Base-by-base conservation (phyloP, 2,113 vertebrate genomes). In the Oncorhynchus nerka region DNA sequence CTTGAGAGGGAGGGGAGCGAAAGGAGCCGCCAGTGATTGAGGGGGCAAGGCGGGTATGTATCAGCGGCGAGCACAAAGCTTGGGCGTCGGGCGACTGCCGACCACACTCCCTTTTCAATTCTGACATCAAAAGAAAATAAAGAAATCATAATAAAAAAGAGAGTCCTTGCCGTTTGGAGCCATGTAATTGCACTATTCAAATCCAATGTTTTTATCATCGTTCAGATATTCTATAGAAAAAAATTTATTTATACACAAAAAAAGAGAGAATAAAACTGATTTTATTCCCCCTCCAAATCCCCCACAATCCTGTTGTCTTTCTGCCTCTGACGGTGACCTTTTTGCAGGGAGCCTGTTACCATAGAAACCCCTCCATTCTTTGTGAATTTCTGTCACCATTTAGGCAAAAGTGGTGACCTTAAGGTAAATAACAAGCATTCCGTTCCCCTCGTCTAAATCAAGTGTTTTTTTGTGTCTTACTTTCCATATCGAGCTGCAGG, bases 21-120 rank as follows among this genome's bases (percentile, higher is more conserved):
- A 84, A 84, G 89, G 84, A 84, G 81, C 84, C 87, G 84, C 85
- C 84, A 91, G 89, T 85, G 92, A 92, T 90, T 92, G 92, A 91
- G 91, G 89, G 90, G 90, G 92, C 90, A 91, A 90, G 89, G 86
- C 71, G 86, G 88, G 88, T 85, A 91, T 87, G 79, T 94, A 94
- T 94, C 93, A 94, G 90, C 91, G 85, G 75, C 49, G 78, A 92
- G 93, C 94, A 94, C 94, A 94, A 94, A 94, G 93, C 90, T 75
- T 72, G 81, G 86, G 85, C 86, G 74, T 83, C 75, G 79, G 61
- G 84, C 75, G 82, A 79, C 85, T 85, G 89, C 86, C 86, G 72
- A 89, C 91, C 91, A 90, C 91, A 91, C 91, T 93, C 78, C 85
- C 90, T 92, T 93, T 94, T 93, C 92, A 92, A 93, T 91, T 91